phyloP scores from a whole-genome alignment of 2,113 vertebrate genomes.

The Dolichotis patagonum region DNA sequence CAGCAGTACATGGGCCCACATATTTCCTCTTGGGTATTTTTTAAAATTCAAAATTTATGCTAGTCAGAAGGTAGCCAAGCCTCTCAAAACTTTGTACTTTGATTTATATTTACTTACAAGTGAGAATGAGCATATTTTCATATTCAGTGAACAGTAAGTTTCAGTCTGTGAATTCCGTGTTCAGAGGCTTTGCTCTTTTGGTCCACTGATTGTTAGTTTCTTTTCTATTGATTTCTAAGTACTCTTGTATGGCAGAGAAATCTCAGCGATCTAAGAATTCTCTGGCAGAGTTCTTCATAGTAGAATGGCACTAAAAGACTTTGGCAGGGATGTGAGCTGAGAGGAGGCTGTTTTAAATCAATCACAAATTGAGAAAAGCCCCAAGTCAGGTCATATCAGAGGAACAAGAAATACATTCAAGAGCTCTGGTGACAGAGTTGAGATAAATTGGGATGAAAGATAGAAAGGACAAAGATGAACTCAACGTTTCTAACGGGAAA shows the following conservation, averaged over 20 bases:
- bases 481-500: slow-evolving; percentile 48
- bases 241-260: background rate
- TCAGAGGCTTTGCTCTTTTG: background rate
- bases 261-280: background rate
- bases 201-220: background rate
- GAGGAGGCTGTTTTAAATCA: slow-evolving; percentile 70
- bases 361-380: slow-evolving; percentile 16
- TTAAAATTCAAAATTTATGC: background rate
- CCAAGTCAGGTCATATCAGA: slow-evolving; percentile 34
- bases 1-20: rapidly evolving
- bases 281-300: slow-evolving; percentile 13
- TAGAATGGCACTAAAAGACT: slow-evolving; percentile 18
- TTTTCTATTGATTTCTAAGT: background rate
- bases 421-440: slow-evolving; percentile 36
- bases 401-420: slow-evolving; percentile 46
- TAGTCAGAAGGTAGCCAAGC: background rate
- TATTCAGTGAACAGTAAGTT: background rate
- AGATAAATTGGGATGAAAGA: slow-evolving; percentile 38
- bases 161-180: background rate
- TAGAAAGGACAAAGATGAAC: slow-evolving; percentile 27
- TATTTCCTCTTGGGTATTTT: background rate
- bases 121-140: background rate
- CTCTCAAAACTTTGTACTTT: background rate
- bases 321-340: slow-evolving; percentile 19
- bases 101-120: background rate